These are phyloP conservation scores for Semibalanus balanoides DNA, from an alignment of 1,140 invertebrate genomes.

Conservation along the genomic window DNA sequence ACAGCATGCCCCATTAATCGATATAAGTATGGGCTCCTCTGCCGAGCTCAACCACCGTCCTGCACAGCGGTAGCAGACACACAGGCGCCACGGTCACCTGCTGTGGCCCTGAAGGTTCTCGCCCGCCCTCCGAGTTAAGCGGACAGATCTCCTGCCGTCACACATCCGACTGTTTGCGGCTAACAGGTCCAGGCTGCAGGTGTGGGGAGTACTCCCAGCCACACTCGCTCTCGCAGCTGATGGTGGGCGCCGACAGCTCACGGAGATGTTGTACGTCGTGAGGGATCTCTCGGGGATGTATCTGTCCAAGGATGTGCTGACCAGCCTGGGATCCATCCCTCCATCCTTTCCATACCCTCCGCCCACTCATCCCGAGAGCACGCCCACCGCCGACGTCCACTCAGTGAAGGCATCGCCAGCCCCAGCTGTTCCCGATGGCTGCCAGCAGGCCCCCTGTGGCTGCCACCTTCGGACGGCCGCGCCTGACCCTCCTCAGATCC, in stretches of 20 bases:
- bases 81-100: not conserved
- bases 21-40: too few relatives aligned
- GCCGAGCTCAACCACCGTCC: too few relatives aligned
- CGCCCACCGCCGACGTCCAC: too few relatives aligned
- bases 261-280: not conserved
- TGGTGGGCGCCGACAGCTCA: not conserved
- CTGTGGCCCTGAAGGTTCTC: not conserved
- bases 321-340: not conserved
- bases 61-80: not conserved
- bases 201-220: not conserved
- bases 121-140: not conserved
- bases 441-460: not conserved
- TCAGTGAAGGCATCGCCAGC: too few relatives aligned
- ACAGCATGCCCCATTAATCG: too few relatives aligned
- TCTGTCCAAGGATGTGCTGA: not conserved
- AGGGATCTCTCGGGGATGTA: not conserved
- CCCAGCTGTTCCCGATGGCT: too few relatives aligned
- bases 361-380: not conserved
- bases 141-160: not conserved
- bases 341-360: not conserved
- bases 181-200: not conserved
- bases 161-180: not conserved
- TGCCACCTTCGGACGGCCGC: not conserved
- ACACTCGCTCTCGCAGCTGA: not conserved
- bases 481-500: not conserved